A percentile compares a stretch with the other conserved stretches of the same genome.
These are phyloP conservation scores for Eulimnadia texana DNA, from an alignment of 1,140 invertebrate species.

Conservation along the genomic window DNA sequence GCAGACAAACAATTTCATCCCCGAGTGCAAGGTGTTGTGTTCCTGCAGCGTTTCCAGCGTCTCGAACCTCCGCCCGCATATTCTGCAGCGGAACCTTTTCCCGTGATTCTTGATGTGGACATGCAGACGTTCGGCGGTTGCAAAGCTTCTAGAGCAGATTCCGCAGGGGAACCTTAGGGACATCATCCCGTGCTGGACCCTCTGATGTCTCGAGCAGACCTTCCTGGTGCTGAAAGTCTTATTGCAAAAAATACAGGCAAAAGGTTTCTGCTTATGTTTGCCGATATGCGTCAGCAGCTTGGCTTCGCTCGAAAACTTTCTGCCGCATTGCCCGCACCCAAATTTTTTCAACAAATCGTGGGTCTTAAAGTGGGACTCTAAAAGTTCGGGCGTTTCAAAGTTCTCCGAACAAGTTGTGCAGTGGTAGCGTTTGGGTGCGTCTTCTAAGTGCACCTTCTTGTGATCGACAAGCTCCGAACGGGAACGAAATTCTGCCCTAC, in stretches of 20 bases:
- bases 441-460: background rate
- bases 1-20: slow-evolving; percentile 8
- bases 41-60: background rate
- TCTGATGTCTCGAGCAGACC: background rate
- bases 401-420: background rate
- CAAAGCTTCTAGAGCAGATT: background rate
- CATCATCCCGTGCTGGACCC: background rate
- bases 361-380: background rate
- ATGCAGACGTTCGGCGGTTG: slow-evolving; percentile 1
- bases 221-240: slow-evolving; percentile 4
- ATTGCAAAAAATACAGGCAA: background rate
- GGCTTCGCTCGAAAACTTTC: background rate
- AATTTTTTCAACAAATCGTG: slow-evolving; percentile 6
- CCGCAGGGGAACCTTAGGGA: background rate
- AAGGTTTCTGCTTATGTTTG: background rate
- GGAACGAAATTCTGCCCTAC: slow-evolving; percentile 5
- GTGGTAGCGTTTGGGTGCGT: background rate
- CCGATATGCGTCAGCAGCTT: background rate
- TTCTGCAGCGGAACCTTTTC: background rate
- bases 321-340: slow-evolving; percentile 4
- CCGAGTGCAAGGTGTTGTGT: background rate
- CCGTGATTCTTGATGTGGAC: slow-evolving; percentile 2
- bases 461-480: background rate
- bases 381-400: slow-evolving; percentile 1
- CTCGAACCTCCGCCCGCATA: slow-evolving; percentile 2